Evolutionary conservation across 2,888 invertebrate species (phyloP), one percentile per base, ranked within the genome.

Genomic region (Achlya flavicornis): DNA sequence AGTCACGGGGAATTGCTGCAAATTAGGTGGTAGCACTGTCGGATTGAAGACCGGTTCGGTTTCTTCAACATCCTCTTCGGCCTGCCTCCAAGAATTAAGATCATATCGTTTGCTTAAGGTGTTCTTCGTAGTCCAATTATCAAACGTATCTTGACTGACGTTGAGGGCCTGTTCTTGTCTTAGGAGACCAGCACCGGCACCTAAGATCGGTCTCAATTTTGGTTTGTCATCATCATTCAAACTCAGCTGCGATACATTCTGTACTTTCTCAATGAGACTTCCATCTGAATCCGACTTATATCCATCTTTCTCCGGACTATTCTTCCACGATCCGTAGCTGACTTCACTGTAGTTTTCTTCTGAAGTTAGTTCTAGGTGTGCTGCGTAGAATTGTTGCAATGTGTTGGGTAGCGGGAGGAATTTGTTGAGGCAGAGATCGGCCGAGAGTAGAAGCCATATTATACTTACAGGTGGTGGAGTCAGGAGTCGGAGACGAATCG

Each of bases 271-370:
- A 0, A 77, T 63, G 0, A 66, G 48, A 19, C 75, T 67, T 5
- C 82, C 0, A 74, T 71, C 32, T 26, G 80, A 41, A n/a, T 87
- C 85, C 0, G 76, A 74, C 0, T 75, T 73, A 14, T 75, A 79
- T 0, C 75, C 77, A 0, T 87, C 87, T 8, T 89, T 88, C n/a
- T 90, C 89, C 0, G 87, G 84, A 7, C 79, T 81, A 12, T 89
- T 91, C 66, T 91, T 93, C 93, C 93, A 93, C 0, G 93, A 91
- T 0, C 93, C 93, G 58, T 93, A 93, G 63, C 83, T 86, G 0
- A 93, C 92, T 79, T 93, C 92, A 10, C 87, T 91, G 71, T 84
- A 93, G 35, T 73, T 87, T 0, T 92, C 91, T 1, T 92, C 92
- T 0, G 87, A 80, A 0, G 88, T 86, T 0, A 93, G 48, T 59